Base-by-base conservation (phyloP, 2,113 vertebrate species). In the Dicerorhinus sumatrensis region DNA sequence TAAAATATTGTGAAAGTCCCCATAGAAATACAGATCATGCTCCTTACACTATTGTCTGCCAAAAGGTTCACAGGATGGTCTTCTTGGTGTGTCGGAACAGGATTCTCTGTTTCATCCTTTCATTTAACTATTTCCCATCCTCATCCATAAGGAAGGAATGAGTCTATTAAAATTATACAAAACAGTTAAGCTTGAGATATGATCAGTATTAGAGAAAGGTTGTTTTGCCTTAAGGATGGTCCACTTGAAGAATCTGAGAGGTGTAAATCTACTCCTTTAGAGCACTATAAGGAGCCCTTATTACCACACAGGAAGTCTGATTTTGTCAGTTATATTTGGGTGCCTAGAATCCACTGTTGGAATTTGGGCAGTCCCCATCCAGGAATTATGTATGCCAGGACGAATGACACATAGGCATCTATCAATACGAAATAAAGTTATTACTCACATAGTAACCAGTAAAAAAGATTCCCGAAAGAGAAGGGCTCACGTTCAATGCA, bases 291-390 rank as follows among this genome's bases (percentile, higher is more conserved):
- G 2, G 29, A 70, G 2, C 23, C 80, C 60, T 70, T 83, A 62
- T 89, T 84, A 89, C 9, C 56, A 36, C 13, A 23, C 7, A 65
- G 27, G 27, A 65, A 88, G 10, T 75, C 21, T 73, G 33, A 81
- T 56, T 89, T 14, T 90, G n/a, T 86, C 65, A 76, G 6, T 93
- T 81, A 70, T 76, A 72, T 93, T 63, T 95, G 42, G 58, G 8
- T 89, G 36, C 54, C 51, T 70, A 36, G 13, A 13, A 96, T 76
- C 42, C n/a, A 46, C n/a, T 81, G 33, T 18, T 81, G 31, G 67
- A 75, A 11, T 77, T 46, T 76, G n/a, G 33, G 3, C 6, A 96
- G 29, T 4, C 29, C 6, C n/a, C 46, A 9, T 33, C 27, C 6
- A 82, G 58, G 76, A 96, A 86, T 81, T 76, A 75, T 33, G n/a